Evolutionary conservation across 2,113 vertebrate genomes (phyloP).

Genomic region (Cyanoramphus novaezelandiae): DNA sequence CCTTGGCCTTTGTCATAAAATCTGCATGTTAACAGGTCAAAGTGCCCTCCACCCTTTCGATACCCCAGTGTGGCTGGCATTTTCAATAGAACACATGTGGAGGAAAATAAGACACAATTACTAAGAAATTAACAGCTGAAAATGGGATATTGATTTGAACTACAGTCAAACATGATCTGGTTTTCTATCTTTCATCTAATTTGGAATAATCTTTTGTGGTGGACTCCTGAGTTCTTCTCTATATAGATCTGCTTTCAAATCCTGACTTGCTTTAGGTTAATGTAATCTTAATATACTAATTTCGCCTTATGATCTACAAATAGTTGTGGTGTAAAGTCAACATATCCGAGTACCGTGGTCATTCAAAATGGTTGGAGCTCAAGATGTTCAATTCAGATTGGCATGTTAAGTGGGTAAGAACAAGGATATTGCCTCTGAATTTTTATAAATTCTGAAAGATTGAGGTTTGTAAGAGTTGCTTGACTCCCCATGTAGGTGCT

Average conservation of each 20-base stretch:
- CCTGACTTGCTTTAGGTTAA: neutral
- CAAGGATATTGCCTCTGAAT: neutral
- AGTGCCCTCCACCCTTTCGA: neutral
- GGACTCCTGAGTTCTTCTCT: neutral
- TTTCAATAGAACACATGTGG: conserved; percentile 29
- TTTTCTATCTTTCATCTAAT: conserved; percentile 20
- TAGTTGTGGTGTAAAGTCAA: neutral
- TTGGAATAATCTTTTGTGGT: neutral
- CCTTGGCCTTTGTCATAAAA: neutral
- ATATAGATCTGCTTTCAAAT: neutral
- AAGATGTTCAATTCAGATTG: neutral
- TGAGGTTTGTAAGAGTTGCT: neutral
- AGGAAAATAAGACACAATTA: conserved; percentile 29
- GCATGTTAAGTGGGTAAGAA: neutral
- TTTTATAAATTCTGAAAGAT: neutral
- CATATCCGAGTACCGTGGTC: neutral
- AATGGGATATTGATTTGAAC: conserved; percentile 58
- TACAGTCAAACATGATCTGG: neutral
- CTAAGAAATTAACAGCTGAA: conserved; percentile 49
- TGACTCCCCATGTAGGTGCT: neutral
- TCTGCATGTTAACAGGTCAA: conserved; percentile 7
- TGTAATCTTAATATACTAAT: neutral
- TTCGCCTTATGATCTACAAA: neutral
- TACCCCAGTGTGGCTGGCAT: neutral
- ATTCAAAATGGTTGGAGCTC: neutral